Percentiles rank a stretch among this genome's conserved stretches.
These are phyloP conservation scores for Aurelia sp. DNA, from an alignment of 30 jellyfish, hydroid and myxozoan species.

Conservation along the genomic window DNA sequence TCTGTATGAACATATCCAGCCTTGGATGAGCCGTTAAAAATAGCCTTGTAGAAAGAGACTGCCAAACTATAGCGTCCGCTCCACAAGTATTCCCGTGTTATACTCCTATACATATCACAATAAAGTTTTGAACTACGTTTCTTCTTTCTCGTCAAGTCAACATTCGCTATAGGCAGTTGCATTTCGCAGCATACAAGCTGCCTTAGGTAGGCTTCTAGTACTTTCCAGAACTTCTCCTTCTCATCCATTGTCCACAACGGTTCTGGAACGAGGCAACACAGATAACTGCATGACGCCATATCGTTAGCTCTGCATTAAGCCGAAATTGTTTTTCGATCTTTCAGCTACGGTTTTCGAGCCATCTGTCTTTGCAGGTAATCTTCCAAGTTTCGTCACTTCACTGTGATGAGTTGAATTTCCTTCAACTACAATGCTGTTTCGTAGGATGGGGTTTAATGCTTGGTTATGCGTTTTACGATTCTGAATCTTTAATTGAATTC, in stretches of 20 bases:
- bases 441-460: no score
- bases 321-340: neutral
- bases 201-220: conserved; percentile 18
- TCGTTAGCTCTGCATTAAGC: neutral
- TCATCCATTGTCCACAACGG: conserved; percentile 44
- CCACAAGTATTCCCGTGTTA: conserved; percentile 47
- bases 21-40: neutral
- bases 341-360: neutral
- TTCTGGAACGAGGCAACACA: conserved; percentile 40
- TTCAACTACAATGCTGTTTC: no score
- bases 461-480: no score
- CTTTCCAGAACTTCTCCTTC: conserved; percentile 51
- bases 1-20: neutral
- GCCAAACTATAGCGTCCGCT: conserved; percentile 54
- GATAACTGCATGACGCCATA: conserved; percentile 46
- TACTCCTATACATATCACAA: conserved; percentile 2
- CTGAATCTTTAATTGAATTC: no score
- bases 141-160: neutral
- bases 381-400: neutral
- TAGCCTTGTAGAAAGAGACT: conserved; percentile 5
- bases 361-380: neutral
- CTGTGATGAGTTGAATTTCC: no score
- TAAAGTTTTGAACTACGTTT: neutral
- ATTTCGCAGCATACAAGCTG: neutral
- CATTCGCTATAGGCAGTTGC: neutral